Conservation (phyloP, 2,888 invertebrate genomes). For the Peribatodes rhomboidaria region DNA sequence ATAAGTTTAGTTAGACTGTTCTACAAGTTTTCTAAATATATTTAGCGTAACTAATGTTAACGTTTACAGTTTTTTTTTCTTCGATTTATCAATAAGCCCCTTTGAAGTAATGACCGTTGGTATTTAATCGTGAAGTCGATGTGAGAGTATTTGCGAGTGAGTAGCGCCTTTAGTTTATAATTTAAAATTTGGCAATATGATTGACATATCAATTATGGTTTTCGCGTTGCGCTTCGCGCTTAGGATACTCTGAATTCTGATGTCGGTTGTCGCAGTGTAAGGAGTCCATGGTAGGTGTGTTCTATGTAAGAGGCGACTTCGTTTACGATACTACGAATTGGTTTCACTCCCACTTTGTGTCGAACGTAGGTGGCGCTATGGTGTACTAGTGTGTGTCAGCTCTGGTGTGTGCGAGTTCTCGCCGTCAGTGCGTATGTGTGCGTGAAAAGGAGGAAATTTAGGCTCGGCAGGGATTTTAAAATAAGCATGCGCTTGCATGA, state of each 20-base stretch:
- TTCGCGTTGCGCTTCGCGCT: conserved; percentile 46
- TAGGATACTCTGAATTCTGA: conserved; percentile 37
- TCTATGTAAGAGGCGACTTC: conserved; percentile 61
- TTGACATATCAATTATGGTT: conserved; percentile 54
- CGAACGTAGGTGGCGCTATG: conserved; percentile 61
- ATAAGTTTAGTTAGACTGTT: conserved; percentile 74
- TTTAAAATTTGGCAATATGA: conserved; percentile 43
- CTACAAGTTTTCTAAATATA: conserved; percentile 72
- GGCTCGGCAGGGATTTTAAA: conserved; percentile 81
- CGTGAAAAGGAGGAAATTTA: conserved; percentile 78
- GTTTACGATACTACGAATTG: conserved; percentile 57
- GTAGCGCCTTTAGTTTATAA: conserved; percentile 52
- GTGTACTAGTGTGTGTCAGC: conserved; percentile 51
- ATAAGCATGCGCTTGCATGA: conserved; percentile 62
- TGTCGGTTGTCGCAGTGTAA: conserved; percentile 35
- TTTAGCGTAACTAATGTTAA: conserved; percentile 77
- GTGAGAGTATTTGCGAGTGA: conserved; percentile 54
- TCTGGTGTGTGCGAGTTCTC: conserved; percentile 38
- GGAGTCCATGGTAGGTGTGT: conserved; percentile 29
- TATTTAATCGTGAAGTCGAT: conserved; percentile 51
- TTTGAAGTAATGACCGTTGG: conserved; percentile 56
- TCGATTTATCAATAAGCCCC: conserved; percentile 62
- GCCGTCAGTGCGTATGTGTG: conserved; percentile 62
- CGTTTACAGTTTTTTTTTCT: conserved; percentile 67
- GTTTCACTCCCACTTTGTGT: conserved; percentile 58